Evolutionary conservation across 2,888 invertebrate species (phyloP).

Genomic region (Crematogaster levior): DNA sequence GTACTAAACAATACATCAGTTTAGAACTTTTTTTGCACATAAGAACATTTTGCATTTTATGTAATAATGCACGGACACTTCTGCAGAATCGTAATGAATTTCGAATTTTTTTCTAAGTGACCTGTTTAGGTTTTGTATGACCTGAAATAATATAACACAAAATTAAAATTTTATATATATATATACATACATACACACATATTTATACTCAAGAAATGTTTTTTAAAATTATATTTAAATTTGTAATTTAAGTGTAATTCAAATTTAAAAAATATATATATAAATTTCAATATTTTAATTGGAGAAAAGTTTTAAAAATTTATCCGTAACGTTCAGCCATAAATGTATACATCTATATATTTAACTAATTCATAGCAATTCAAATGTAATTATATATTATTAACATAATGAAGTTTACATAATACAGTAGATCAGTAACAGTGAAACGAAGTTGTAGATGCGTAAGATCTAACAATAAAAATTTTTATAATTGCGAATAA

Average conservation of each 20-base stretch:
- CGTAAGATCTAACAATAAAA: too few species aligned
- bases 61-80: conserved; percentile 72
- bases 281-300: background rate
- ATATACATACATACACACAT: background rate
- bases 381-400: background rate
- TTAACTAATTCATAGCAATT: background rate
- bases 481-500: too few species aligned
- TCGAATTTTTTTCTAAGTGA: conserved; percentile 46
- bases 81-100: conserved; percentile 63
- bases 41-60: conserved; percentile 70
- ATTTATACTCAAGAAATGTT: background rate
- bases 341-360: too few species aligned
- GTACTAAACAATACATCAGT: conserved; percentile 19
- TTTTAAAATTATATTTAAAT: background rate
- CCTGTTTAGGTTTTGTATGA: conserved; percentile 47
- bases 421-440: too few species aligned
- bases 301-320: too few species aligned
- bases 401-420: too few species aligned
- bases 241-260: background rate
- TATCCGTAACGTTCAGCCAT: too few species aligned
- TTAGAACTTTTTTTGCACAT: background rate
- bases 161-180: conserved; percentile 8
- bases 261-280: background rate
- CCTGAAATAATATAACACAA: conserved; percentile 37
- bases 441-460: too few species aligned